Base-by-base conservation (phyloP, 2,888 invertebrate species). In the Euplexia lucipara region DNA sequence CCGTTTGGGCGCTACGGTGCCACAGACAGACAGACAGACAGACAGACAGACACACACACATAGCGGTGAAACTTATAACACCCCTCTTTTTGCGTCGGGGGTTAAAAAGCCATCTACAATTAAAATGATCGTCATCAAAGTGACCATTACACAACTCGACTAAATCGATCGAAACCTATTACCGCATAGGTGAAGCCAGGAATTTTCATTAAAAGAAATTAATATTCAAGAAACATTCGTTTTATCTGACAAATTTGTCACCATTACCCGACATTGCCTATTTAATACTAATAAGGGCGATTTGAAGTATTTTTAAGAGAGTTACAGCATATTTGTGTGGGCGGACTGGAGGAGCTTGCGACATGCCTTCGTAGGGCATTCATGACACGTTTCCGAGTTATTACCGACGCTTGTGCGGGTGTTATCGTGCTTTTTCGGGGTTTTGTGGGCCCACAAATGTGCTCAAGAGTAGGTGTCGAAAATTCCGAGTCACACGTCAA, bases 161-260 rank as follows among this genome's bases (percentile, higher is more conserved):
- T 16, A 22, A 70, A 71, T 62, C 47, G 42, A 73, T 70, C 35
- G 54, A 41, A 48, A 49, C 18, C 52, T 48, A 61, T 67, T 67
- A 58, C 54, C 26, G 47, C 20, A 18, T 62, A 44, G 32, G 51
- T 56, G 41, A 44, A 47, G 20, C n/a, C 42, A 73, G 59, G 75
- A 77, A 78, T 77, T 78, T 80, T 75, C 70, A 75, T 78, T 75
- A 74, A 58, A 41, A 26, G 30, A 68, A 70, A 82, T 83, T 78
- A 76, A 83, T 75, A 84, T 83, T 83, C 84, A 59, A 79, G 70
- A 63, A 64, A 73, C 68, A 66, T 78, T 75, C 69, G 56, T 70
- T 69, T 78, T 78, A 74, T 81, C 75, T 60, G 51, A 58, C 67
- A 53, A 79, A 84, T 84, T 84, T 83, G 83, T 83, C 75, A 75